Base-by-base conservation (phyloP, 2,888 invertebrate species). In the Hydraecia micacea region DNA sequence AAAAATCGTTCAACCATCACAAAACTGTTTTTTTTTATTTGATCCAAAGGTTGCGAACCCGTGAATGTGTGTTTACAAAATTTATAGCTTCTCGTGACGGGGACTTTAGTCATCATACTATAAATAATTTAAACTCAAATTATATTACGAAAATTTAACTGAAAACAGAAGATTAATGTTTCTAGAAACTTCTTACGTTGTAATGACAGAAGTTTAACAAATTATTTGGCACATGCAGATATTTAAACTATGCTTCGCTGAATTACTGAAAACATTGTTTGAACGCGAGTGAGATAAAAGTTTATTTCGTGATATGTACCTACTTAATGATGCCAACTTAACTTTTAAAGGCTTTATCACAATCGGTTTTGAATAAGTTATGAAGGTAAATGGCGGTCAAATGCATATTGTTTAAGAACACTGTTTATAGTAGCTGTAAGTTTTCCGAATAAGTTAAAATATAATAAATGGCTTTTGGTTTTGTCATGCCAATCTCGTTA, bases 161-260 rank as follows among this genome's bases (percentile, higher is more conserved):
- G 70, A 60, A 82, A 71, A 58, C 67, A 15, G 42, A 85, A 81
- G 81, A 83, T 82, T 80, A 74, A 80, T 81, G 65, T 28, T 63
- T 73, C 52, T 49, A 32, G 9, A 75, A 85, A 75, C 15, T 81
- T 66, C 82, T 66, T 36, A 28, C 46, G 36, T 52, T n/a, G 11
- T 83, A 75, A 80, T 66, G 69, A 49, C 62, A 75, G 46, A 86
- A 74, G 80, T 82, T 80, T 71, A 58, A 8, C 28, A 42, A 80
- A 70, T 79, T 58, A 84, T 84, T 67, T 67, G 70, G 21, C 32
- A 62, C 42, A 78, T 55, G 60, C 18, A 66, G 36, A 46, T 58
- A 71, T 84, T 82, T 83, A 36, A 36, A 78, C 46, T 25, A 66
- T 71, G 42, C 60, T 77, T 32, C 52, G 65, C 39, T 46, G 60